phyloP scores from a whole-genome alignment of 1,140 invertebrate species.

The Metaphire vulgaris region DNA sequence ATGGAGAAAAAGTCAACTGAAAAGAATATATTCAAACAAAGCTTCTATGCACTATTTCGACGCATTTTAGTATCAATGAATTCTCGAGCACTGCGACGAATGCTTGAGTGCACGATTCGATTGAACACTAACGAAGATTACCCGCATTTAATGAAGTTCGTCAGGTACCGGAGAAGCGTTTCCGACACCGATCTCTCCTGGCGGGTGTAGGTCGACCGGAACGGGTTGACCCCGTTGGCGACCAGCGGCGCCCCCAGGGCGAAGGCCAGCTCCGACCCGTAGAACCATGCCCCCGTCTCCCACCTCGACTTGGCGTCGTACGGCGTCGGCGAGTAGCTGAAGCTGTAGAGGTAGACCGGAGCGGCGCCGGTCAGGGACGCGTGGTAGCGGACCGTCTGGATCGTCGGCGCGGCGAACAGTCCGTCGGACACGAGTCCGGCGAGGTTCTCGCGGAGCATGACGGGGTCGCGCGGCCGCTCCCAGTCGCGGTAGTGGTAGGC shows the following conservation, averaged over 20 bases:
- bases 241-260: slow-evolving; percentile 78
- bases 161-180: slow-evolving; percentile 85
- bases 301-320: slow-evolving; percentile 70
- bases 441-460: neutral
- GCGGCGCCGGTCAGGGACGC: neutral
- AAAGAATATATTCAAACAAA: no score
- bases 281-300: slow-evolving; percentile 67
- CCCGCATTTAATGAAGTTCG: slow-evolving; percentile 97
- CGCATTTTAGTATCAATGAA: no score
- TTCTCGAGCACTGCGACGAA: no score
- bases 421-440: neutral
- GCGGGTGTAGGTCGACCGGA: slow-evolving; percentile 50
- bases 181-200: slow-evolving; percentile 80
- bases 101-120: no score
- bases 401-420: neutral
- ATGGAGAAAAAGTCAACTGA: neutral
- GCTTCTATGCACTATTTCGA: no score
- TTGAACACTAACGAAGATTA: no score
- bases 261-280: slow-evolving; percentile 87
- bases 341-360: slow-evolving; percentile 59
- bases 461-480: slow-evolving; percentile 57
- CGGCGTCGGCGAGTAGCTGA: slow-evolving; percentile 88
- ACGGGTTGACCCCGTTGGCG: slow-evolving; percentile 55
- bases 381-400: neutral
- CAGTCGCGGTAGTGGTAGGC: slow-evolving; percentile 97